Percentiles rank a stretch among this genome's conserved stretches.
Evolutionary conservation across 1,140 invertebrate genomes (phyloP).

Genomic region (Berghia stephanieae): DNA sequence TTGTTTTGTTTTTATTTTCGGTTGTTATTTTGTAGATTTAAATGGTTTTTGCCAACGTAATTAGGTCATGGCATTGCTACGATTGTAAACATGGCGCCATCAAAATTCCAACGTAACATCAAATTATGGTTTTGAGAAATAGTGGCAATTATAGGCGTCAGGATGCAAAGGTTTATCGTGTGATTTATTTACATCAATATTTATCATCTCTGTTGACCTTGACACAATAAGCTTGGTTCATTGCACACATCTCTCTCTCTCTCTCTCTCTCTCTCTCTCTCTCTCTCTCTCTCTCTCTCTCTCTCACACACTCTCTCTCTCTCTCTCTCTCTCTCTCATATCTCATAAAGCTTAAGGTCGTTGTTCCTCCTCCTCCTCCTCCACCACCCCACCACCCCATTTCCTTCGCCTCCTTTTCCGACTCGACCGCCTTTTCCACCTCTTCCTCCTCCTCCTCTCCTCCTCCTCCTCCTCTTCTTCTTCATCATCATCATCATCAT

Average conservation of each 20-base stretch:
- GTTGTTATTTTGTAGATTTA: too few species aligned
- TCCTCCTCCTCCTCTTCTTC: constrained; percentile 26
- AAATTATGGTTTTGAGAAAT: too few species aligned
- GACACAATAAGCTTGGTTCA: too few species aligned
- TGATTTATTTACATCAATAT: too few species aligned
- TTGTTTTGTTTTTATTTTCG: too few species aligned
- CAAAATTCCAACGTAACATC: too few species aligned
- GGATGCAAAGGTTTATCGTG: too few species aligned
- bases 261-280: constrained; percentile 6
- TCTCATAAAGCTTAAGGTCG: too few species aligned
- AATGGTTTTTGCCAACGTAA: too few species aligned
- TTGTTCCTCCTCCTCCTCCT: background rate
- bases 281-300: constrained; percentile 22
- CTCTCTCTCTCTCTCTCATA: constrained; percentile 7
- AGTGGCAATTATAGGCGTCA: too few species aligned
- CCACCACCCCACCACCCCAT: background rate
- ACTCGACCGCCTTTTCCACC: background rate
- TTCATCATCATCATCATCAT: constrained; percentile 30
- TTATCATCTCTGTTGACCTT: background rate
- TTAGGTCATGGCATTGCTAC: too few species aligned
- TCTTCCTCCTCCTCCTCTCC: constrained; percentile 23
- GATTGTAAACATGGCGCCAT: too few species aligned
- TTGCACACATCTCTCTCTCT: background rate
- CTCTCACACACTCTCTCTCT: constrained; percentile 5
- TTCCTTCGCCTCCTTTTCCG: background rate